These are phyloP conservation scores for Eupithecia dodoneata DNA, from an alignment of 2,888 invertebrate species.

Conservation along the genomic window DNA sequence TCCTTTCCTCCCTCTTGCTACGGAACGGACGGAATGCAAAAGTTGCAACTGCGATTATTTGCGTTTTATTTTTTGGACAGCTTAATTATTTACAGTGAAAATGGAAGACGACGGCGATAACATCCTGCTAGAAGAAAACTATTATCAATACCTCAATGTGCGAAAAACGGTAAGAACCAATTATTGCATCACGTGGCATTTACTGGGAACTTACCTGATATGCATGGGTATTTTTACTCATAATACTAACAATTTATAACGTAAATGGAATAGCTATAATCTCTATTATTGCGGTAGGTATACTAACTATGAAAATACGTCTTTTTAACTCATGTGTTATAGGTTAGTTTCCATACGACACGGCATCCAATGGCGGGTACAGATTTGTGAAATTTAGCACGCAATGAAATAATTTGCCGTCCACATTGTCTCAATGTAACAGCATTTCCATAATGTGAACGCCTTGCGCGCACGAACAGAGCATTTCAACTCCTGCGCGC, in stretches of 20 bases:
- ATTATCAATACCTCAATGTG: slow-evolving; percentile 94
- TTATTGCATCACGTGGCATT: slow-evolving; percentile 64
- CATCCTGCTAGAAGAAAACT: slow-evolving; percentile 90
- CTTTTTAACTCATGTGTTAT: background rate
- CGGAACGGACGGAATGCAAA: background rate
- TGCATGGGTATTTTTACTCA: slow-evolving; percentile 53
- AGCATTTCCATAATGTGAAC: too few species aligned
- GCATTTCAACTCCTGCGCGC: too few species aligned
- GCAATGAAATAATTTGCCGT: too few species aligned
- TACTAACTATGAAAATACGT: background rate
- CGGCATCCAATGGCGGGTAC: background rate
- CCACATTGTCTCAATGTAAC: too few species aligned
- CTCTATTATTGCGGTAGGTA: background rate
- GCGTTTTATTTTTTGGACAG: slow-evolving; percentile 43
- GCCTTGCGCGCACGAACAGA: too few species aligned
- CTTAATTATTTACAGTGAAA: slow-evolving; percentile 48
- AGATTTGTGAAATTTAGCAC: too few species aligned
- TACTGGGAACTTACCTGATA: slow-evolving; percentile 46
- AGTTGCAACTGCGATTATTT: slow-evolving; percentile 5
- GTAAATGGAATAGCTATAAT: background rate
- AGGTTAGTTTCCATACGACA: background rate
- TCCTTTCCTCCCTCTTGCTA: background rate
- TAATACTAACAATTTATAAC: slow-evolving; percentile 49
- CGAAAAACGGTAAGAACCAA: slow-evolving; percentile 91
- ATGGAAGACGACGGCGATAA: slow-evolving; percentile 89